Conservation (phyloP, 2,797 vertebrate species). For the Myotis planiceps region DNA sequence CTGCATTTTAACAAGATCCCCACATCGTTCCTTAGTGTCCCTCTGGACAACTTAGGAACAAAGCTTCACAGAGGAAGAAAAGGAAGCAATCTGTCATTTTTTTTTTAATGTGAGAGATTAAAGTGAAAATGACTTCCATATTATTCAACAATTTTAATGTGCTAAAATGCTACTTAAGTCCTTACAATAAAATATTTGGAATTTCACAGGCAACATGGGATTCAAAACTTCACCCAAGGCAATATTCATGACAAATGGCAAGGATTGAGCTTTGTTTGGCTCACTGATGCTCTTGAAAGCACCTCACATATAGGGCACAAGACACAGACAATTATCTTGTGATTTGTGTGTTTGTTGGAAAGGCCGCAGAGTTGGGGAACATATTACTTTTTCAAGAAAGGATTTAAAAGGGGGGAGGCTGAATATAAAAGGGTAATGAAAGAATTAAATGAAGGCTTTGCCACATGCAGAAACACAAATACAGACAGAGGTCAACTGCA, state of each 20-base stretch:
- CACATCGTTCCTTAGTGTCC: not conserved
- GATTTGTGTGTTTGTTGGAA: not conserved
- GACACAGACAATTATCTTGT: not conserved
- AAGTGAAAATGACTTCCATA: not conserved
- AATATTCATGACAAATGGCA: slow-evolving; percentile 22
- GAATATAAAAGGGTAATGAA: slow-evolving; percentile 27
- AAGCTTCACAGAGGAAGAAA: not conserved
- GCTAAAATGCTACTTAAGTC: not conserved
- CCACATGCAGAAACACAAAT: slow-evolving; percentile 64
- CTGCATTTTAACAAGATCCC: not conserved
- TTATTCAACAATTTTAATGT: not conserved
- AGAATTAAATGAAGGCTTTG: slow-evolving; percentile 61
- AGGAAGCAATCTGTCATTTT: not conserved
- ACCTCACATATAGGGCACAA: not conserved
- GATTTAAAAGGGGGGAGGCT: slow-evolving; percentile 45
- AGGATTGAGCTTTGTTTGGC: not conserved
- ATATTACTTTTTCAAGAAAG: slow-evolving; percentile 42
- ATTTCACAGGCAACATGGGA: slow-evolving; percentile 35
- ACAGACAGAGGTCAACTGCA: slow-evolving; percentile 48
- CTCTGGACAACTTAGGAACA: not conserved
- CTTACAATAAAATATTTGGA: not conserved
- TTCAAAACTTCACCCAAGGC: not conserved
- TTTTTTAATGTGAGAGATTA: not conserved
- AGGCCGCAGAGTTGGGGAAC: not conserved
- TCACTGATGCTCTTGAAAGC: slow-evolving; percentile 19